Evolutionary conservation across 2,797 vertebrate species (phyloP).

Genomic region (Channallabes apus): DNA sequence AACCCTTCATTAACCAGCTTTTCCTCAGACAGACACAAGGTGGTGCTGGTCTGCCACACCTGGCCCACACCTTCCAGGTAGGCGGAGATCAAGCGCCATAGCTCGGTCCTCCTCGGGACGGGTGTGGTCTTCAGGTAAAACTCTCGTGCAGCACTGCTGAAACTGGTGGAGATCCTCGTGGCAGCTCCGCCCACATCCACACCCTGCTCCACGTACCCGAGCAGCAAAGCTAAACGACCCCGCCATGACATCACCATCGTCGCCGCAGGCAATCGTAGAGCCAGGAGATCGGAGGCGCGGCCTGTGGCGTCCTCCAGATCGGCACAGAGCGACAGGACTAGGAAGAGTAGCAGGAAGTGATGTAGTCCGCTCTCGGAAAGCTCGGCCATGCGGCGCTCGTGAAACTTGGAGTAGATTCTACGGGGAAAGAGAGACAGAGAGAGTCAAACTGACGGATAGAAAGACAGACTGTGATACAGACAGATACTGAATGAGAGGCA

Average conservation of each 20-base stretch:
- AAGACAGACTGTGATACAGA: not conserved
- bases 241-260: constrained; percentile 52
- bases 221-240: constrained; percentile 44
- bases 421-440: not conserved
- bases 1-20: constrained; percentile 92
- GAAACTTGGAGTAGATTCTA: constrained; percentile 97
- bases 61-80: constrained; percentile 92
- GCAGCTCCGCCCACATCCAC: constrained; percentile 77
- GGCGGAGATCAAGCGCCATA: constrained; percentile 88
- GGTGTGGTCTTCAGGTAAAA: constrained; percentile 88
- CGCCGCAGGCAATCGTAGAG: constrained; percentile 75
- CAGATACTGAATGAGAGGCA: not conserved
- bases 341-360: constrained; percentile 91
- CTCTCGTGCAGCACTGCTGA: constrained; percentile 85
- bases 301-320: constrained; percentile 88
- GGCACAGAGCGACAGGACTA: constrained; percentile 80
- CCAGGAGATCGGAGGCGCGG: constrained; percentile 82
- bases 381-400: constrained; percentile 90
- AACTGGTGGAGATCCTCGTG: constrained; percentile 80
- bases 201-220: constrained; percentile 82
- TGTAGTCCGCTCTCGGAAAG: constrained; percentile 88
- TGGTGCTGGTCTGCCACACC: constrained; percentile 87
- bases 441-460: not conserved
- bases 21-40: constrained; percentile 86
- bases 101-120: constrained; percentile 76